Base-by-base conservation (phyloP, 1,140 invertebrate genomes). In the Drosophila ohnishii region DNA sequence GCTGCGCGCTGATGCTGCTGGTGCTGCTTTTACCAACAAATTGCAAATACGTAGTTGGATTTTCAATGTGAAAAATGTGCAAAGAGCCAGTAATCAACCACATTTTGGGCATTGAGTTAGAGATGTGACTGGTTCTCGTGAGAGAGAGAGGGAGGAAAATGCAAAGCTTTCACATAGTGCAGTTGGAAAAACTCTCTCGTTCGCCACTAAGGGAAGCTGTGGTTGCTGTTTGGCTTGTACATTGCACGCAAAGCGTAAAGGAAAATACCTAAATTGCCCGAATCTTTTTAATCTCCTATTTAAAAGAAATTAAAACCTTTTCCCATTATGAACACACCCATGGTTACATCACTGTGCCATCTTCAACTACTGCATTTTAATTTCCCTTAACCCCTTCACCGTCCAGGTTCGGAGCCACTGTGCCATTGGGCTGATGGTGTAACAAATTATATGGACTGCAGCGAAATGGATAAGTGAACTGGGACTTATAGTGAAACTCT, bases 381-480 rank as follows among this genome's bases (percentile, higher is more conserved):
- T 40, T 32, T 40, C 16, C 14, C 34, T 40, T 25, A 42, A 25
- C 22, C 16, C 16, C 53, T 11, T 9, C 2, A 22, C 25, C 16
- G 19, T 25, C 14, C 11, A 34, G 13, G 8, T 28, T 28, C 22
- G 5, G 10, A 16, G 35, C n/a, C 19, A 34, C 19, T 35, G 34
- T 56, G 48, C 25, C 51, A 55, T 22, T 7, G 13, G 63, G 37
- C 9, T 69, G 55, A 59, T 67, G 73, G 56, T 64, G 61, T 59
- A 70, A 74, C 62, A 75, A 75, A 75, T 85, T 72, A 75, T 78
- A 70, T 69, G 78, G 39, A 65, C 61, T 63, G 62, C 66, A 69
- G 63, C 58, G 47, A 80, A 88, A 80, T 80, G 84, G 76, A 78
- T 88, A 83, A 78, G 77, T 83, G 80, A 80, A 84, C 80, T 67